A percentile compares a stretch with the other conserved stretches of the same genome.
Evolutionary conservation across 2,888 invertebrate genomes (phyloP).

Genomic region (Drosophila tanythrix): DNA sequence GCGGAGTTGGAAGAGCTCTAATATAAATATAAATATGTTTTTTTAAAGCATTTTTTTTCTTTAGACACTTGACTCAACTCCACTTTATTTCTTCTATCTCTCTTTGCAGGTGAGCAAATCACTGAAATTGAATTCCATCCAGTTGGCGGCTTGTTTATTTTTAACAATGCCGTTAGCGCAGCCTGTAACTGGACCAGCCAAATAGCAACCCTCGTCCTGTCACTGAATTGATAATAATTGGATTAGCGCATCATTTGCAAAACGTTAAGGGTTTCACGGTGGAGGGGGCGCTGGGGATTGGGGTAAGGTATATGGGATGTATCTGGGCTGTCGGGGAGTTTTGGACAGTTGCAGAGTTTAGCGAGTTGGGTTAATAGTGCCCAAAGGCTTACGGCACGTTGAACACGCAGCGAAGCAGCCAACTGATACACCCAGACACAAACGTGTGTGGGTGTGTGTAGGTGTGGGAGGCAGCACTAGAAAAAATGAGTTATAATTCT

Average conservation of each 20-base stretch:
- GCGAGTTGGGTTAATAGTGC: slow-evolving; percentile 63
- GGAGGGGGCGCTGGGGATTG: background rate
- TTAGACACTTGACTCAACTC: slow-evolving; percentile 1
- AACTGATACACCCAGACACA: slow-evolving; percentile 39
- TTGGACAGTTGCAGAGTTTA: slow-evolving; percentile 28
- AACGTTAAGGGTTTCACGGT: slow-evolving; percentile 4
- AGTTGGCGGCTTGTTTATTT: slow-evolving; percentile 59
- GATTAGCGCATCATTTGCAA: slow-evolving; percentile 75
- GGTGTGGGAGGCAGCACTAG: background rate
- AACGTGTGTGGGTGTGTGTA: background rate
- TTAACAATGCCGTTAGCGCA: slow-evolving; percentile 45
- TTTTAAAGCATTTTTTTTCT: slow-evolving; percentile 10
- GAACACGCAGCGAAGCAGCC: slow-evolving; percentile 62
- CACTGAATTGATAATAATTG: slow-evolving; percentile 83
- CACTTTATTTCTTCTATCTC: slow-evolving; percentile 22
- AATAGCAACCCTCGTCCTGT: slow-evolving; percentile 56
- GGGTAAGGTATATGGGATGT: background rate
- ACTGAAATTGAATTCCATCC: slow-evolving; percentile 54
- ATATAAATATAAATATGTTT: slow-evolving; percentile 16
- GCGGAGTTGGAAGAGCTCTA: background rate
- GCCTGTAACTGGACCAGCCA: slow-evolving; percentile 16
- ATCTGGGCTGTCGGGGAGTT: slow-evolving; percentile 36
- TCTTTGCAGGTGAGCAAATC: slow-evolving; percentile 63
- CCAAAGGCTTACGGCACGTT: slow-evolving; percentile 74
- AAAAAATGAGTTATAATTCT: background rate